Base-by-base conservation (phyloP, 1,140 invertebrate genomes). In the Condylostylus longicornis region DNA sequence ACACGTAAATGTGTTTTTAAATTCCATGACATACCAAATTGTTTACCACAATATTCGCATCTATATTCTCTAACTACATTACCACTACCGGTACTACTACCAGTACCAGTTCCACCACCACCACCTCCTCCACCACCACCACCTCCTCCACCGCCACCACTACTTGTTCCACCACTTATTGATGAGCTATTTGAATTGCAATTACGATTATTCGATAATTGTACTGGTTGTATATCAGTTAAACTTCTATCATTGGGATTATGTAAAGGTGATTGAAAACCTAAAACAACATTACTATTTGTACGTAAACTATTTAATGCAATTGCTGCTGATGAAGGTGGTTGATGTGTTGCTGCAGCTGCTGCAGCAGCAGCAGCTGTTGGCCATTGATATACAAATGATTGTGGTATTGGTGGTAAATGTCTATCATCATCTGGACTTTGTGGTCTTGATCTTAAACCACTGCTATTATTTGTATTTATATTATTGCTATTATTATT, bases 21-120 rank as follows among this genome's bases (percentile, higher is more conserved):
- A 65, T 86, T 87, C 82, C 82, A 85, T 2, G 79, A 83, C 81
- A 85, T 85, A 22, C 81, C 82, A 51, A 87, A 87, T 54, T 85
- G 81, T 63, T 87, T 87, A 19, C 81, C 81, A 58, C 82, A 85
- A 58, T 86, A 87, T 53, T 77, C 79, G 52, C 82, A 87, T 29
- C 80, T 72, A 49, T 85, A 87, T 53, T 85, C 82, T 18, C 82
- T 69, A 7, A 82, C 76, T 12, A 75, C 74, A 54, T 3, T 60
- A 63, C 42, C 72, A 56, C 55, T 62, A 61, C 48, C 62, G 55
- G 50, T 66, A 64, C 41, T 67, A 52, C 51, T 66, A 7, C 33
- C 33, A 4, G 18, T 18, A 22, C 18, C 20, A n/a, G n/a, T n/a
- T n/a, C n/a, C n/a, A n/a, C n/a, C n/a, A n/a, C n/a, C n/a, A n/a